A percentile compares a stretch with the other conserved stretches of the same genome.
These are phyloP conservation scores for Camptogramma bilineatum DNA, from an alignment of 2,888 invertebrate species.

Conservation along the genomic window DNA sequence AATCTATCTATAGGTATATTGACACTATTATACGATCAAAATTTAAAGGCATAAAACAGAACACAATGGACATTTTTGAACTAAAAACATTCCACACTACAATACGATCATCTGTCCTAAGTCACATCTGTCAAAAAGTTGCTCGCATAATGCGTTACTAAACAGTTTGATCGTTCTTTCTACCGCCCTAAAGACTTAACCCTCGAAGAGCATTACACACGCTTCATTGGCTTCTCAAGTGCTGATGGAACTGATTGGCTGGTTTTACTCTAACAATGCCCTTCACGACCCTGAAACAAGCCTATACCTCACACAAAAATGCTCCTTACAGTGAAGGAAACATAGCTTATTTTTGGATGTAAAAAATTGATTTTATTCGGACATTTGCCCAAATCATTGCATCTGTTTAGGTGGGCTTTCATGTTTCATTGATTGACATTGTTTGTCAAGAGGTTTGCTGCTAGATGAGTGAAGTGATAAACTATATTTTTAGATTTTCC, in stretches of 20 bases:
- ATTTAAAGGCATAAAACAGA: too few relatives aligned
- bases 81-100: background rate
- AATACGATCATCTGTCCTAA: too few relatives aligned
- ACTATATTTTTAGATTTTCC: background rate
- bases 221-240: conserved; percentile 82
- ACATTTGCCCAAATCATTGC: conserved; percentile 62
- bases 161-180: conserved; percentile 27
- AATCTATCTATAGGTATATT: too few relatives aligned
- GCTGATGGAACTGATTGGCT: conserved; percentile 83
- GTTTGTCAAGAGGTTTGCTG: conserved; percentile 50
- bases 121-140: too few relatives aligned
- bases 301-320: conserved; percentile 42
- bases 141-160: conserved; percentile 6
- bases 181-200: conserved; percentile 70
- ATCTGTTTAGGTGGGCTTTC: conserved; percentile 78
- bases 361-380: conserved; percentile 34
- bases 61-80: too few relatives aligned
- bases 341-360: conserved; percentile 42
- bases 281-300: conserved; percentile 47
- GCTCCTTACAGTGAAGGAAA: conserved; percentile 32
- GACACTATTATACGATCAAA: too few relatives aligned
- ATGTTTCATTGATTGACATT: conserved; percentile 83
- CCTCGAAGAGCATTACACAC: conserved; percentile 74
- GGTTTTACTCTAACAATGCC: conserved; percentile 76
- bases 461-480: background rate